Conservation (phyloP, 2,113 vertebrate genomes). For the Trogon melanurus region DNA sequence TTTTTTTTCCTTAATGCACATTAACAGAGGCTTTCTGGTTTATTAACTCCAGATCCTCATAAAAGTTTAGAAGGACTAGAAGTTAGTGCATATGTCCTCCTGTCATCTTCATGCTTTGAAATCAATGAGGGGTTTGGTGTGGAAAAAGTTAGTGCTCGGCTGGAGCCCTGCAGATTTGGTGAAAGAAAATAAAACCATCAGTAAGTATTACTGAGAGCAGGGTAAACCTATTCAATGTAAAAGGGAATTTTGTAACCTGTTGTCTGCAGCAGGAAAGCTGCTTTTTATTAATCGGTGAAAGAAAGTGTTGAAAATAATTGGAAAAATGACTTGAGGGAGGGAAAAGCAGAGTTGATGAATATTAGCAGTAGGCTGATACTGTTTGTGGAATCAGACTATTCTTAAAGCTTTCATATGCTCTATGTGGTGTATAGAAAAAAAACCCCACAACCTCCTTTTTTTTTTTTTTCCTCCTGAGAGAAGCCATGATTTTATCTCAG, state of each 20-base stretch:
- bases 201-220: not conserved
- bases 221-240: not conserved
- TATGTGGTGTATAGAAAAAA: conserved; percentile 40
- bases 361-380: conserved; percentile 17
- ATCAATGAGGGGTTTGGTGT: not conserved
- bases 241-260: conserved; percentile 14
- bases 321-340: conserved; percentile 19
- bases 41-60: not conserved
- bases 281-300: conserved; percentile 39
- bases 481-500: conserved; percentile 78
- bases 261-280: conserved; percentile 35
- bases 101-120: not conserved
- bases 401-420: conserved; percentile 54
- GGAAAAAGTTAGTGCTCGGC: not conserved
- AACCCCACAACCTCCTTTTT: not conserved
- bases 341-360: not conserved
- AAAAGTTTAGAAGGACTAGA: not conserved
- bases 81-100: not conserved
- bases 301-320: conserved; percentile 56
- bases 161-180: not conserved
- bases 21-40: not conserved
- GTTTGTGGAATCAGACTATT: conserved; percentile 38
- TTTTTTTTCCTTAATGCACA: not conserved
- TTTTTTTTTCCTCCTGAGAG: conserved; percentile 20
- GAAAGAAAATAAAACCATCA: not conserved